Percentiles rank a stretch among this genome's conserved stretches.
These are phyloP conservation scores for Chlorospingus semifuscus DNA, from an alignment of 2,797 vertebrate species.

Conservation along the genomic window DNA sequence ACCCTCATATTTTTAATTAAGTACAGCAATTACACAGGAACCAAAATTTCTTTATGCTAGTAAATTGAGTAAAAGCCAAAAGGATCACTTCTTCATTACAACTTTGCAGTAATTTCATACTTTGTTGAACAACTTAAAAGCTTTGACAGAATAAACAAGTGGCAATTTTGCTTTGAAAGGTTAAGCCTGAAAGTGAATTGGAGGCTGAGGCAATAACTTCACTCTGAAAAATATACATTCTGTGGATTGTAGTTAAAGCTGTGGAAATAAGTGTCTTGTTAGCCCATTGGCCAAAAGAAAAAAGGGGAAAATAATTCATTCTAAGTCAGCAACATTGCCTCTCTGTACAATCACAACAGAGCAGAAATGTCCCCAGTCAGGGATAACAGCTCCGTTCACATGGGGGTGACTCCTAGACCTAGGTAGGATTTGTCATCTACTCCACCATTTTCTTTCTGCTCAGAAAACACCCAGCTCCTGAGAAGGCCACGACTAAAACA, in stretches of 20 bases:
- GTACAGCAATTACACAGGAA: conserved; percentile 27
- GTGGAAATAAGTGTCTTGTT: background rate
- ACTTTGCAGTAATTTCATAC: conserved; percentile 24
- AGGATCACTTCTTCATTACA: conserved; percentile 12
- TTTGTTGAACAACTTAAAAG: conserved; percentile 53
- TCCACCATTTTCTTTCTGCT: background rate
- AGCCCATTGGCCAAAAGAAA: background rate
- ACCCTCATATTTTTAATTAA: background rate
- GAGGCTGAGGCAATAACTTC: background rate
- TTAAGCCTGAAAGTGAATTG: background rate
- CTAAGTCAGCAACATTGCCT: background rate
- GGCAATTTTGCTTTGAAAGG: conserved; percentile 35
- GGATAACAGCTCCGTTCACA: accelerated
- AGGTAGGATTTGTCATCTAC: background rate
- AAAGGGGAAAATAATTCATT: background rate
- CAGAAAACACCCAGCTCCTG: background rate
- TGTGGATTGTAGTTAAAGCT: background rate
- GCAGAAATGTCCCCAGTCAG: background rate
- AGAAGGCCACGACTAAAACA: background rate
- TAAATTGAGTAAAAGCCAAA: conserved; percentile 23
- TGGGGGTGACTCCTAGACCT: accelerated
- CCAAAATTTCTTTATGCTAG: background rate
- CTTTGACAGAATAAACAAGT: background rate
- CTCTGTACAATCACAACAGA: accelerated
- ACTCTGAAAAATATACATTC: background rate